Percentiles rank a stretch among this genome's conserved stretches.
Evolutionary conservation across 2,888 invertebrate genomes (phyloP).

Genomic region (Azorinus chamasolen): DNA sequence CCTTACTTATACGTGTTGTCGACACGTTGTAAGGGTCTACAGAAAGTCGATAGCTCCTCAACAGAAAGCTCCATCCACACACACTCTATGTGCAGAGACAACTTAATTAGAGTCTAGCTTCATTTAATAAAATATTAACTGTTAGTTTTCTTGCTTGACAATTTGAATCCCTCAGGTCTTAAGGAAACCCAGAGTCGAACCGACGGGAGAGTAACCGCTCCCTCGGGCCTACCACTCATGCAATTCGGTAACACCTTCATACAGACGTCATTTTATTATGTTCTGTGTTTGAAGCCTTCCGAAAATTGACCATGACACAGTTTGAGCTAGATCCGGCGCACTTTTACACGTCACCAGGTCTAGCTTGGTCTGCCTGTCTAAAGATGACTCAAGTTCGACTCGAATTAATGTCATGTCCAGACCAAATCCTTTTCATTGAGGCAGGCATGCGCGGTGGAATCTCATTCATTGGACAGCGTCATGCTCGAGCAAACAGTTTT

Average conservation of each 20-base stretch:
- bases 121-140: too few relatives aligned
- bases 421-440: conserved; percentile 18
- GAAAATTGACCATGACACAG: conserved; percentile 33
- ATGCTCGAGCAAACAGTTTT: conserved; percentile 8
- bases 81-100: too few relatives aligned
- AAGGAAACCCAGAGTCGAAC: too few relatives aligned
- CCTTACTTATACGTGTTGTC: too few relatives aligned
- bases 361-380: conserved; percentile 36
- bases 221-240: too few relatives aligned
- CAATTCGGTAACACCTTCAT: conserved; percentile 31
- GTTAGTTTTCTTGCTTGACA: too few relatives aligned
- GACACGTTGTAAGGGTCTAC: too few relatives aligned
- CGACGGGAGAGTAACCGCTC: too few relatives aligned
- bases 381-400: conserved; percentile 28
- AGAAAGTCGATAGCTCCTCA: too few relatives aligned
- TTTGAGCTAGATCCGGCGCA: conserved; percentile 45
- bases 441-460: conserved; percentile 11
- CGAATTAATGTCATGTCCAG: conserved; percentile 12
- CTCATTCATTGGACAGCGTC: conserved; percentile 3
- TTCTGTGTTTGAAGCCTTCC: conserved; percentile 35
- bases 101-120: too few relatives aligned
- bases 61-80: too few relatives aligned
- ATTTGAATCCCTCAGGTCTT: too few relatives aligned
- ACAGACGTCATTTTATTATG: conserved; percentile 30
- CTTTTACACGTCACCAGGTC: conserved; percentile 47